A percentile compares a stretch with the other conserved stretches of the same genome.
These are phyloP conservation scores for Hypomesus transpacificus DNA, from an alignment of 2,113 vertebrate species.

Conservation along the genomic window DNA sequence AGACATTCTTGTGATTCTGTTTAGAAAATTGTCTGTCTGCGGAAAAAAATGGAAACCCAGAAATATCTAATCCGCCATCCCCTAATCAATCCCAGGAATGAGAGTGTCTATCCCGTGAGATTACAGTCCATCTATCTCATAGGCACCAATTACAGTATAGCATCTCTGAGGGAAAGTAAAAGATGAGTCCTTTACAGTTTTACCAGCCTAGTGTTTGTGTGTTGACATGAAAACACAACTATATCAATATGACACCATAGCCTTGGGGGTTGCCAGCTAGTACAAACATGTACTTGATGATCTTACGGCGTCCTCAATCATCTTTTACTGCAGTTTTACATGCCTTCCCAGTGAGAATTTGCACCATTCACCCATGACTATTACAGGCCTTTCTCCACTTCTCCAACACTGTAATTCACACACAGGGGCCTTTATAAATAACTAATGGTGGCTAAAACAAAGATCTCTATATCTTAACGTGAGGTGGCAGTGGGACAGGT, in stretches of 20 bases:
- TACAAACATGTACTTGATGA: not conserved
- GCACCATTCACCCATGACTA: constrained; percentile 19
- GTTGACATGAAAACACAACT: constrained; percentile 23
- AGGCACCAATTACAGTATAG: not conserved
- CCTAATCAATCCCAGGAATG: too few species aligned
- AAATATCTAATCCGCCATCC: too few species aligned
- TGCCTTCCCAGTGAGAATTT: not conserved
- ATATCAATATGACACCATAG: not conserved
- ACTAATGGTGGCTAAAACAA: constrained; percentile 56
- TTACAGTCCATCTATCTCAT: too few species aligned
- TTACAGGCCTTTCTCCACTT: constrained; percentile 18
- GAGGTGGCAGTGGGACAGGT: constrained; percentile 58
- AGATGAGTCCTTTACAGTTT: not conserved
- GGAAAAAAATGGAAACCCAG: too few species aligned
- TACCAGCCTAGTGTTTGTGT: not conserved
- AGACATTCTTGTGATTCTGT: too few species aligned
- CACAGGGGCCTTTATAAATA: constrained; percentile 61
- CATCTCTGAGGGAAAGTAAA: not conserved
- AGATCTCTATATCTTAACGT: constrained; percentile 61
- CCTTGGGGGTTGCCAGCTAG: not conserved
- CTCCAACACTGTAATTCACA: constrained; percentile 53
- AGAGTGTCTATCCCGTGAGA: too few species aligned
- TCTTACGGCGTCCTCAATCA: constrained; percentile 21
- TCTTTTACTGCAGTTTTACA: constrained; percentile 28
- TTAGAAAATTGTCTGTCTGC: too few species aligned